These are phyloP conservation scores for Akabosia matsudoensis DNA, from an alignment of 1,140 invertebrate species.

Conservation along the genomic window DNA sequence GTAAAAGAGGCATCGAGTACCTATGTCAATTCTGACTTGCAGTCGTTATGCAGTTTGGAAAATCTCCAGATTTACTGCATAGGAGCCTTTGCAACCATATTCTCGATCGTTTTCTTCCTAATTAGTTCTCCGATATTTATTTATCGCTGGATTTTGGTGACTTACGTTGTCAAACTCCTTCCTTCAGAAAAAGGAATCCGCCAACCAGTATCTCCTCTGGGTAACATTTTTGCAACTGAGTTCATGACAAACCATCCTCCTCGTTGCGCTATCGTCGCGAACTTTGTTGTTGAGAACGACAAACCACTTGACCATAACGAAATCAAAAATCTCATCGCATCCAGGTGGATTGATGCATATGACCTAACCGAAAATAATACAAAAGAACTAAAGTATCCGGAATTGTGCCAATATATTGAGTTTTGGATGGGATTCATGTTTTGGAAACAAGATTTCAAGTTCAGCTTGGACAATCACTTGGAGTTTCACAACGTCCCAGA, in stretches of 20 bases:
- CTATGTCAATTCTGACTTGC: no score
- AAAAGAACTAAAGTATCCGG: not conserved
- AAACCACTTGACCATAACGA: not conserved
- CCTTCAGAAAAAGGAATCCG: not conserved
- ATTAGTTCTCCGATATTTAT: not conserved
- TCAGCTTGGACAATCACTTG: not conserved
- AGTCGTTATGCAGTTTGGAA: no score
- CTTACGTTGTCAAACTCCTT: not conserved
- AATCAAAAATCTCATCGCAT: not conserved
- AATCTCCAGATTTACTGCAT: no score
- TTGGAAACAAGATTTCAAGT: not conserved
- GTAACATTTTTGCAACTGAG: not conserved
- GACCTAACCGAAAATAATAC: not conserved
- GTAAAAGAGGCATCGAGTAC: no score
- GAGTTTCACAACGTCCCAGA: not conserved
- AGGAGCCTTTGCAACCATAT: no score
- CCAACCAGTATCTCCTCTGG: not conserved
- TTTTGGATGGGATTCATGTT: slow-evolving; percentile 15
- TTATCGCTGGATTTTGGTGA: not conserved
- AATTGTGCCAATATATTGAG: not conserved
- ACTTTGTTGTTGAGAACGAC: not conserved
- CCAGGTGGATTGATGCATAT: not conserved
- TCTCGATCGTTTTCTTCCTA: not conserved
- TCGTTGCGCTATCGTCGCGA: not conserved
- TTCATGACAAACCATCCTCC: not conserved